Conservation (phyloP, 2,797 vertebrate genomes). For the Ateles fusciceps region DNA sequence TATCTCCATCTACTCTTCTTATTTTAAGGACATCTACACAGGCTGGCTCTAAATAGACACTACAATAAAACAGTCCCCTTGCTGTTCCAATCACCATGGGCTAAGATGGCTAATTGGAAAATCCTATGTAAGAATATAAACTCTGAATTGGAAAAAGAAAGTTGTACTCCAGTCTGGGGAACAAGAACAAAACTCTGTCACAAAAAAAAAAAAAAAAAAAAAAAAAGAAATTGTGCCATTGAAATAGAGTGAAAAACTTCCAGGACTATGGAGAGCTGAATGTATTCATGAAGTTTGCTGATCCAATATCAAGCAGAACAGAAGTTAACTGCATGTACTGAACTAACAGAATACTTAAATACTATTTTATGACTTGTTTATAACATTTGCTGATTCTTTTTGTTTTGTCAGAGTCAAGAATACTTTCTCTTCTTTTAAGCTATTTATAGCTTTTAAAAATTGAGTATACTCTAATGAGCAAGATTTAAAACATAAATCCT, state of each 20-base stretch:
- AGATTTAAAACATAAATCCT: not conserved
- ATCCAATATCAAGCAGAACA: not conserved
- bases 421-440: not conserved
- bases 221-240: too few species aligned
- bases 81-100: not conserved
- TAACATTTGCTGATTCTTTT: not conserved
- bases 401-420: not conserved
- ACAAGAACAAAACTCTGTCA: not conserved
- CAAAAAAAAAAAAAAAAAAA: not conserved
- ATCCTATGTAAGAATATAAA: slow-evolving; percentile 25
- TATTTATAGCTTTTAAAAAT: not conserved
- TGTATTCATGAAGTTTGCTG: not conserved
- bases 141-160: not conserved
- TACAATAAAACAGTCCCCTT: not conserved
- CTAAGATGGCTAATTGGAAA: slow-evolving; percentile 6
- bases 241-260: too few species aligned
- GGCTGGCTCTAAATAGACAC: not conserved
- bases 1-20: not conserved
- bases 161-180: not conserved
- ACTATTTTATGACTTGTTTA: not conserved
- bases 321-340: not conserved
- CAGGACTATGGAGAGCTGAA: not conserved
- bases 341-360: not conserved
- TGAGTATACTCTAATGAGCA: not conserved
- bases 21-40: not conserved